A percentile compares a stretch with the other conserved stretches of the same genome.
Evolutionary conservation across 1,140 invertebrate species (phyloP).

Genomic region (Bathynomus jamesi): DNA sequence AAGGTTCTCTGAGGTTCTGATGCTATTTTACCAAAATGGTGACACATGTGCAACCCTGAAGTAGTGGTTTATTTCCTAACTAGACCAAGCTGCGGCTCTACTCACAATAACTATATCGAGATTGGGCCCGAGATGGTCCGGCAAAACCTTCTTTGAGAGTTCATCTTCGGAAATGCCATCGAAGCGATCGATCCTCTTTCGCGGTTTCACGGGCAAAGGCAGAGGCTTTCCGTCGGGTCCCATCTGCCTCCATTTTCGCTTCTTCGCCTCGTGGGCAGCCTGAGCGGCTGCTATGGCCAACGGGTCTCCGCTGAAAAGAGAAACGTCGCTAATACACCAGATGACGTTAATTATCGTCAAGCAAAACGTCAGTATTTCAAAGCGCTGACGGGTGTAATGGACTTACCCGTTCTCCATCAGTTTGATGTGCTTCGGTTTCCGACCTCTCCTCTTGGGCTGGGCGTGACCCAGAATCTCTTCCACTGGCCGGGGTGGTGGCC

Average conservation of each 20-base stretch:
- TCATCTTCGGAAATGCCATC: conserved; percentile 96
- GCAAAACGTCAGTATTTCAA: conserved; percentile 4
- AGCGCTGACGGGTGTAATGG: background rate
- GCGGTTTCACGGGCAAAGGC: conserved; percentile 39
- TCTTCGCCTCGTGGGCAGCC: conserved; percentile 19
- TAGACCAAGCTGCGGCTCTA: too few species aligned
- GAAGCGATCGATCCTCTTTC: conserved; percentile 90
- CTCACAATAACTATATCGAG: conserved; percentile 97
- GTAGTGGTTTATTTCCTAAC: too few species aligned
- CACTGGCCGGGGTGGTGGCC: conserved; percentile 29
- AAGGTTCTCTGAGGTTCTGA: too few species aligned
- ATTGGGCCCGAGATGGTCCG: conserved; percentile 83
- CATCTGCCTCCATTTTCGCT: conserved; percentile 21
- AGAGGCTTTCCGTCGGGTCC: conserved; percentile 22
- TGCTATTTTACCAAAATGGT: too few species aligned
- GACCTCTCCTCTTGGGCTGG: conserved; percentile 32
- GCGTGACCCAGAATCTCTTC: conserved; percentile 31
- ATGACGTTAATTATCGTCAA: background rate
- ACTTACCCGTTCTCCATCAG: conserved; percentile 27
- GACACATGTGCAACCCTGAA: too few species aligned
- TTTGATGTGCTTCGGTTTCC: conserved; percentile 36
- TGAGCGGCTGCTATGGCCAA: conserved; percentile 17
- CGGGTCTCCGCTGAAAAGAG: conserved; percentile 1
- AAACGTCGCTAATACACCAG: background rate
- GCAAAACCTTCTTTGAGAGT: conserved; percentile 80